A percentile compares a stretch with the other conserved stretches of the same genome.
Evolutionary conservation across 2,113 vertebrate species (phyloP).

Genomic region (Ploceus nigricollis): DNA sequence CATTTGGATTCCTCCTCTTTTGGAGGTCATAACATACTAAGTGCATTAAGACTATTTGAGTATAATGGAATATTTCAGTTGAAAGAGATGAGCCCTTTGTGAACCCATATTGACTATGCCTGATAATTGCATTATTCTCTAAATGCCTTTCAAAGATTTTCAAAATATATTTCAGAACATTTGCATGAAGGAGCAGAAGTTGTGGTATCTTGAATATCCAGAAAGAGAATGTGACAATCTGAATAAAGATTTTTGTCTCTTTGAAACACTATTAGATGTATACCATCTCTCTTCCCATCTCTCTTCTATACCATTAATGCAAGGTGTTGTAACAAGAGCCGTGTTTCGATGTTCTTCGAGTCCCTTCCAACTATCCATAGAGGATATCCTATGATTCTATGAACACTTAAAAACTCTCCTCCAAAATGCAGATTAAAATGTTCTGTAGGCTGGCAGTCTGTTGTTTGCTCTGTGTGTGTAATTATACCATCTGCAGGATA

Average conservation of each 20-base stretch:
- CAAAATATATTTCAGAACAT: not conserved
- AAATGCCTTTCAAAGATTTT: not conserved
- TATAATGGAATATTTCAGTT: not conserved
- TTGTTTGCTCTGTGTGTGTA: not conserved
- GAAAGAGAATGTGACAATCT: not conserved
- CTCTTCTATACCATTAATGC: too few relatives aligned
- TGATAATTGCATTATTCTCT: not conserved
- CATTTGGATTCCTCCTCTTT: not conserved
- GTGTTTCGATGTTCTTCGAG: fast-evolving
- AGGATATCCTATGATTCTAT: not conserved
- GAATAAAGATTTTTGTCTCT: not conserved
- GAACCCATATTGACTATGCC: not conserved
- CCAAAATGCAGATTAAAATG: not conserved
- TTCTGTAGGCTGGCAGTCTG: not conserved
- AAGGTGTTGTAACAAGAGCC: not conserved
- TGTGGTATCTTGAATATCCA: not conserved
- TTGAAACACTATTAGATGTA: not conserved
- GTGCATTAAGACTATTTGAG: not conserved
- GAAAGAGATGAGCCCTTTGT: not conserved
- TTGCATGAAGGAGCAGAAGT: not conserved
- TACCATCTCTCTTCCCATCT: not conserved
- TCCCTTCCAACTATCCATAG: not conserved
- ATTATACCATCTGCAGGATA: not conserved
- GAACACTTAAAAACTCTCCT: not conserved
- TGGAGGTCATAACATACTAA: not conserved